phyloP scores from a whole-genome alignment of 2,888 invertebrate genomes.

The Melanotus villosus region DNA sequence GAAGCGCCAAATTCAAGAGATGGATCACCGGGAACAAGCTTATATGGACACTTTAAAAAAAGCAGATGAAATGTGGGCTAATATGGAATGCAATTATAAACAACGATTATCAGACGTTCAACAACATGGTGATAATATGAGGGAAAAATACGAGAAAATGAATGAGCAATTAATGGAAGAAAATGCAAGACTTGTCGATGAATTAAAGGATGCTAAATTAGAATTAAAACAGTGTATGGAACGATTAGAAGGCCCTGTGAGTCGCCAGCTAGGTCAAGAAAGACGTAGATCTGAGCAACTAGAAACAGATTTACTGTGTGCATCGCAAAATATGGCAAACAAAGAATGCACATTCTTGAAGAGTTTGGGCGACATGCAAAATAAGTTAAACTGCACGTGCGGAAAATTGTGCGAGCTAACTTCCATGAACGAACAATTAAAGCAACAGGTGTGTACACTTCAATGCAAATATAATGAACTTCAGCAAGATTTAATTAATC shows the following conservation, averaged over 20 bases:
- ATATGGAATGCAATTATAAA: constrained; percentile 28
- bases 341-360: constrained; percentile 54
- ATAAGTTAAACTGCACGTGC: constrained; percentile 59
- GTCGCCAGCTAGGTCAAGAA: constrained; percentile 53
- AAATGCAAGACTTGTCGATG: constrained; percentile 60
- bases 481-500: constrained; percentile 65
- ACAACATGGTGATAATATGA: constrained; percentile 20
- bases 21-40: constrained; percentile 77
- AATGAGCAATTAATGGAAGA: constrained; percentile 58
- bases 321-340: constrained; percentile 42
- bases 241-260: constrained; percentile 61
- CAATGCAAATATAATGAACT: constrained; percentile 59
- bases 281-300: constrained; percentile 57
- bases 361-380: constrained; percentile 60
- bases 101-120: constrained; percentile 8
- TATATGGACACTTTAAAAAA: constrained; percentile 81
- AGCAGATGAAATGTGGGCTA: constrained; percentile 71
- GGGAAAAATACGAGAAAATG: constrained; percentile 50
- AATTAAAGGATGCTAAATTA: constrained; percentile 62
- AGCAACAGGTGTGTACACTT: constrained; percentile 57
- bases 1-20: constrained; percentile 74
- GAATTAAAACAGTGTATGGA: constrained; percentile 64
- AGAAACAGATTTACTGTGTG: constrained; percentile 58
- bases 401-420: constrained; percentile 59
- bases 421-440: constrained; percentile 58